Conservation (phyloP, 2,113 vertebrate genomes). For the Oceanites oceanicus region DNA sequence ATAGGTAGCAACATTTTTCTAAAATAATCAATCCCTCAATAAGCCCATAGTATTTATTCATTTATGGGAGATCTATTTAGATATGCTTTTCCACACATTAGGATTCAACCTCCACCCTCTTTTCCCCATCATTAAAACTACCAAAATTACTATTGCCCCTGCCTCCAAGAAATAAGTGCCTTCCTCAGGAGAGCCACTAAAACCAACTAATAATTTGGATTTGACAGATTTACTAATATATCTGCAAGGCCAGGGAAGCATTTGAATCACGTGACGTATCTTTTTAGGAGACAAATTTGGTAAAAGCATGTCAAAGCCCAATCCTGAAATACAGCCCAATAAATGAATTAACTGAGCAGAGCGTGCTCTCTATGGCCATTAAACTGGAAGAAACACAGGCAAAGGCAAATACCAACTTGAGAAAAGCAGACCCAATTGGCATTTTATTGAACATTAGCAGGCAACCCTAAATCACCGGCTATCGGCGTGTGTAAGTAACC, state of each 20-base stretch:
- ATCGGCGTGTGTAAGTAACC: rapidly evolving
- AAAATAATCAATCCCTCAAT: background rate
- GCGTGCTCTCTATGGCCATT: background rate
- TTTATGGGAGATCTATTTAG: background rate
- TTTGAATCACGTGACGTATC: background rate
- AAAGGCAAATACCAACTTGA: background rate
- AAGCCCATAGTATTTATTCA: background rate
- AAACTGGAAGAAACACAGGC: background rate
- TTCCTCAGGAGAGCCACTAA: background rate
- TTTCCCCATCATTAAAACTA: background rate
- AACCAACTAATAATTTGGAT: background rate
- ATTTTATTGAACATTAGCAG: background rate
- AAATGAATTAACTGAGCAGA: background rate
- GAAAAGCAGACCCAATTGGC: background rate
- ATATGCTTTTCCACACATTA: background rate
- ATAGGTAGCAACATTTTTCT: background rate
- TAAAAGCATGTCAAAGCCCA: background rate
- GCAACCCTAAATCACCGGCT: background rate
- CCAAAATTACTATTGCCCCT: background rate
- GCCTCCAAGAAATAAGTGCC: background rate
- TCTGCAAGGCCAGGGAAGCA: background rate
- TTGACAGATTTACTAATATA: background rate
- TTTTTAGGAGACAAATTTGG: background rate
- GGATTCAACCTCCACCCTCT: background rate
- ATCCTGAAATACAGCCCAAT: background rate